These are phyloP conservation scores for Potamilus streckersoni DNA, from an alignment of 1,140 invertebrate species.

Conservation along the genomic window DNA sequence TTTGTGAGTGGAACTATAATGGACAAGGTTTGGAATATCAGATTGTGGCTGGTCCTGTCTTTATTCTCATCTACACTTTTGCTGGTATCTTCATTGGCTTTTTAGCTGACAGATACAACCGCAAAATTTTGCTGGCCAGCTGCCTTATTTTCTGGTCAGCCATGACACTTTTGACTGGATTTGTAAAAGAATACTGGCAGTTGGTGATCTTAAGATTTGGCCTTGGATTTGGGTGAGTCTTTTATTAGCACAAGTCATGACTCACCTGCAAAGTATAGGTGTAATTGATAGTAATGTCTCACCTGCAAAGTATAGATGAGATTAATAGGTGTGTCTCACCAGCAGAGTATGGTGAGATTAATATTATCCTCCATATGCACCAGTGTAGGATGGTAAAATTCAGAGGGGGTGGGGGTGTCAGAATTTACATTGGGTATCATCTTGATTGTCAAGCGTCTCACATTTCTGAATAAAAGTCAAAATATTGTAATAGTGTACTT, in stretches of 20 bases:
- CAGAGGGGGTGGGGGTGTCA: not conserved
- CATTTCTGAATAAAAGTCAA: no score
- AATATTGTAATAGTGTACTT: no score
- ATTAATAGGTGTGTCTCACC: not conserved
- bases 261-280: not conserved
- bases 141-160: slow-evolving; percentile 85
- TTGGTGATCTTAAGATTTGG: slow-evolving; percentile 87
- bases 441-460: not conserved
- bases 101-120: slow-evolving; percentile 81
- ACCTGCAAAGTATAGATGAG: no score
- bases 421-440: not conserved
- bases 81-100: slow-evolving; percentile 87
- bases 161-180: slow-evolving; percentile 85
- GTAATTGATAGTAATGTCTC: not conserved
- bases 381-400: no score
- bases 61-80: slow-evolving; percentile 91
- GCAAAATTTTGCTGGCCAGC: slow-evolving; percentile 78
- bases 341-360: not conserved
- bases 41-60: slow-evolving; percentile 89
- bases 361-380: no score
- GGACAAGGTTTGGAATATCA: slow-evolving; percentile 92
- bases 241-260: not conserved
- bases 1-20: slow-evolving; percentile 93
- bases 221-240: slow-evolving; percentile 81
- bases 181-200: slow-evolving; percentile 91